phyloP scores from a whole-genome alignment of 2,113 vertebrate genomes.

The Hirundichthys speculiger region DNA sequence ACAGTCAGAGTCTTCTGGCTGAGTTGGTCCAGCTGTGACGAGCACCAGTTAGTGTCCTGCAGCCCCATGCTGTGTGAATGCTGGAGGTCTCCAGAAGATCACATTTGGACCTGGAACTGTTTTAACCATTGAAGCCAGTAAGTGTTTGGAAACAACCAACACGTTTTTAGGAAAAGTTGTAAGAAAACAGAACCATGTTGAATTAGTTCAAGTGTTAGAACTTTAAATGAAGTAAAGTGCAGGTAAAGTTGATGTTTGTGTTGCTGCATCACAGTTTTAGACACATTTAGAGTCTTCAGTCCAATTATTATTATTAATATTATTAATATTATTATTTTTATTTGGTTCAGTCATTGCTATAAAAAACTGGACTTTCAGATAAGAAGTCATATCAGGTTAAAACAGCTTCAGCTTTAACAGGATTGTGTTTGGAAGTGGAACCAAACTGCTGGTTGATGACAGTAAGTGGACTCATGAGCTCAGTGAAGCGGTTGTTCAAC shows the following conservation, averaged over 20 bases:
- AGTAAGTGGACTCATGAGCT: not conserved
- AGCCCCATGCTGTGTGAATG: not conserved
- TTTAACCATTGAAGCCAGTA: conserved; percentile 1
- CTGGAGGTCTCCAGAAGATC: not conserved
- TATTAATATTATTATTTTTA: too few species aligned
- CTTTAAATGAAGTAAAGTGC: too few species aligned
- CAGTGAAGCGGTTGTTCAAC: not conserved
- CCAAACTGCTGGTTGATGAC: not conserved
- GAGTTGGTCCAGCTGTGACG: not conserved
- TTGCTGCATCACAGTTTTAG: too few species aligned
- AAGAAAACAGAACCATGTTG: not conserved
- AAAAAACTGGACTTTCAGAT: too few species aligned
- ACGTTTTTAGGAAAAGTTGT: not conserved
- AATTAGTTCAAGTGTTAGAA: too few species aligned
- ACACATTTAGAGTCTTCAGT: too few species aligned
- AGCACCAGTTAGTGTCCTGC: not conserved
- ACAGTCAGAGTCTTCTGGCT: too few species aligned
- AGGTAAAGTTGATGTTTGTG: too few species aligned
- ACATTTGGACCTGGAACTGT: conserved; percentile 15
- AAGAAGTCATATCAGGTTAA: too few species aligned
- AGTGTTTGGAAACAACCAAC: not conserved
- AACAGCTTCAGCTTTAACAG: too few species aligned
- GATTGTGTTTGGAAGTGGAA: not conserved
- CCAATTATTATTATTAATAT: too few species aligned
- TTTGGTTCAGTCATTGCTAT: too few species aligned